Base-by-base conservation (phyloP, 2,113 vertebrate species). In the Polyodon spathula region DNA sequence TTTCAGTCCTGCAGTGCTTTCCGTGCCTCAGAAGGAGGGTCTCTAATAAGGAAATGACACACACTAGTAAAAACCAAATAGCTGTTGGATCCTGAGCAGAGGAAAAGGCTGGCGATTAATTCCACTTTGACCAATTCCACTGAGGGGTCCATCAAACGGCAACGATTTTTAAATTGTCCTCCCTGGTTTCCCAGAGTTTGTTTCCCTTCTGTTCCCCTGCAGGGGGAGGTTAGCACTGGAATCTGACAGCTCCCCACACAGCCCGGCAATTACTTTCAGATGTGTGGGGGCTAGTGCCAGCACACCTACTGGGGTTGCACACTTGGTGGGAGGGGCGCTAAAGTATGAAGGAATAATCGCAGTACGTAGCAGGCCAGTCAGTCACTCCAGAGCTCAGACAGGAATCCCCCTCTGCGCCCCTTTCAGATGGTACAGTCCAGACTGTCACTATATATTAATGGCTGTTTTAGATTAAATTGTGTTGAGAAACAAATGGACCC, bases 1-100 rank as follows among this genome's bases (percentile, higher is more conserved):
- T 63, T 62, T 48, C 12, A 17, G 44, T 40, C 37, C 61, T 62
- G 54, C 58, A 43, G 50, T 53, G 61, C 48, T 82, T 60, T 82
- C 81, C 81, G 76, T n/a, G n/a, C n/a, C n/a, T n/a, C n/a, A n/a
- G n/a, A n/a, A n/a, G n/a, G n/a, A n/a, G n/a, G n/a, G n/a, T n/a
- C n/a, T 82, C 56, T 82, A 82, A 81, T 76, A 75, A 82, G 84
- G 83, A 87, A 87, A 85, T 85, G 78, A 83, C 78, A 84, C 74
- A 68, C 37, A 59, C 63, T 64, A 54, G 59, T 57, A 48, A 39
- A 56, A 54, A 50, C 43, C 66, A 75, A 73, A 81, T 65, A 64
- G 76, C 76, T 73, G 76, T 8, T 72, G 64, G 77, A 77, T 82
- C 78, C 57, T 68, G 43, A 9, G 43, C 57, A 68, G 60, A 70